Conservation (phyloP, 2,797 vertebrate species). For the Cossypha dichroa region DNA sequence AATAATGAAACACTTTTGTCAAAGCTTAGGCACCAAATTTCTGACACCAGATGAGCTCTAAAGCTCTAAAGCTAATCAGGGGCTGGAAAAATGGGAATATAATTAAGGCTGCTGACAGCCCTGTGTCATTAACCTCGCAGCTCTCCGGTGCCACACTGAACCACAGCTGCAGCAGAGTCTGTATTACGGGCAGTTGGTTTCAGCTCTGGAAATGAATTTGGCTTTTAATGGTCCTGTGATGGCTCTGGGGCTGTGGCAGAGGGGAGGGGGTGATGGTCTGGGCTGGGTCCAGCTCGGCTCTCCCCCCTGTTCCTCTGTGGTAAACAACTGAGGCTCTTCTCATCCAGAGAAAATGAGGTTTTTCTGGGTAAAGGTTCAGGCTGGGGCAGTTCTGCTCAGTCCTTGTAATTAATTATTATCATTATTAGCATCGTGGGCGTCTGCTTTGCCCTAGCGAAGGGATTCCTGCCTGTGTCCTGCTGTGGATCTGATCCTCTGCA, state of each 20-base stretch:
- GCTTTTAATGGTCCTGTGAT: constrained; percentile 28
- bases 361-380: constrained; percentile 26
- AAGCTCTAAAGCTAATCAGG: constrained; percentile 60
- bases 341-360: not conserved
- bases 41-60: constrained; percentile 58
- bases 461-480: not conserved
- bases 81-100: constrained; percentile 65
- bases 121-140: constrained; percentile 67
- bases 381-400: constrained; percentile 4
- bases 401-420: not conserved
- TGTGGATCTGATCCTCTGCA: not conserved
- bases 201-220: constrained; percentile 42
- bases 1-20: constrained; percentile 56
- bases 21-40: constrained; percentile 39
- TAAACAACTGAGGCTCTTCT: not conserved
- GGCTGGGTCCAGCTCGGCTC: not conserved
- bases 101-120: constrained; percentile 69
- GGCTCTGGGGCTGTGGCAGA: not conserved
- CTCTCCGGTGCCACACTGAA: constrained; percentile 62
- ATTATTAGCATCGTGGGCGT: not conserved
- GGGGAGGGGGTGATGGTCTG: not conserved
- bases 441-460: not conserved
- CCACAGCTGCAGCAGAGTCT: constrained; percentile 9
- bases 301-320: rapidly evolving
- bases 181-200: not conserved